Conservation (phyloP, 2,888 invertebrate species). For the Podotricha telesiphe region DNA sequence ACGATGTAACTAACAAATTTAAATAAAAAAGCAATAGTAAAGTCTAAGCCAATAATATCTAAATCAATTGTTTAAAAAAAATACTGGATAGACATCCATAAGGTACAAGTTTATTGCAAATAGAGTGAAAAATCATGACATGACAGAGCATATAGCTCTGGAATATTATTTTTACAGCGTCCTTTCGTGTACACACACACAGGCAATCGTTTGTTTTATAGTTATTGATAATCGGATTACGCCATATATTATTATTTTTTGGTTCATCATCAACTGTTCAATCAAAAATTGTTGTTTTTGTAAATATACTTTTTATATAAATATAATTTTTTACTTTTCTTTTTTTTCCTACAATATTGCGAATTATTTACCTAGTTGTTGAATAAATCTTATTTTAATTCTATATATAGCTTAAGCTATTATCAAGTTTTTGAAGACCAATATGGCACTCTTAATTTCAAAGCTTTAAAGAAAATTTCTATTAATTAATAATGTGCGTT, state of each 20-base stretch:
- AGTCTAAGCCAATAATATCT: too few species aligned
- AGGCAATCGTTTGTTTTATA: conserved; percentile 56
- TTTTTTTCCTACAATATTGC: background rate
- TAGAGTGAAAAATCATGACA: background rate
- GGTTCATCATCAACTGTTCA: conserved; percentile 56
- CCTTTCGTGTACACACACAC: conserved; percentile 17
- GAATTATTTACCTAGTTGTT: too few species aligned
- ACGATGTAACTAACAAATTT: too few species aligned
- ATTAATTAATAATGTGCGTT: too few species aligned
- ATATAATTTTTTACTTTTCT: background rate
- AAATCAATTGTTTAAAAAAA: too few species aligned
- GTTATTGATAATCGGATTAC: conserved; percentile 69
- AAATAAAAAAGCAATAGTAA: too few species aligned
- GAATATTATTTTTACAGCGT: conserved; percentile 2
- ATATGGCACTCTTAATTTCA: too few species aligned
- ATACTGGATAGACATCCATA: background rate
- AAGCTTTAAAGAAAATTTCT: too few species aligned
- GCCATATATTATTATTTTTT: conserved; percentile 53
- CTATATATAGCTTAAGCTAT: too few species aligned
- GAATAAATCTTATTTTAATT: too few species aligned
- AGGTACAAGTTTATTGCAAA: background rate
- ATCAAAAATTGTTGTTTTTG: conserved; percentile 50
- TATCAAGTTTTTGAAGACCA: too few species aligned
- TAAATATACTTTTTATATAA: conserved; percentile 29
- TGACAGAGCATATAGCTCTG: background rate